A percentile compares a stretch with the other conserved stretches of the same genome.
These are phyloP conservation scores for Platyscapa corneri DNA, from an alignment of 1,140 invertebrate genomes.

Conservation along the genomic window DNA sequence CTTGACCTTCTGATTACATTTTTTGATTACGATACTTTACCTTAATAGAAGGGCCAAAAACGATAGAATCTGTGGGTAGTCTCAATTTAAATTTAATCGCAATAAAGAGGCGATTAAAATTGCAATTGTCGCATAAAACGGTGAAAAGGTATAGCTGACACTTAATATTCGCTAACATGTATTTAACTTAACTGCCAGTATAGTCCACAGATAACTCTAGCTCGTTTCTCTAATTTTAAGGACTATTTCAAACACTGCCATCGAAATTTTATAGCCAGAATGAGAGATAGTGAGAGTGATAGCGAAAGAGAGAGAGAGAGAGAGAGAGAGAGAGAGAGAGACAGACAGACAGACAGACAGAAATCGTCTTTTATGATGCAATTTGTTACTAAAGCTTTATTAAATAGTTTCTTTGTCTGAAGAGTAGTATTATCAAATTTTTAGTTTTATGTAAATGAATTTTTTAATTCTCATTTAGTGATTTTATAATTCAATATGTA, in stretches of 20 bases:
- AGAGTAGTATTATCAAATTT: no score
- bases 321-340: background rate
- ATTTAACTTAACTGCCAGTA: constrained; percentile 73
- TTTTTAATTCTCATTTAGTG: no score
- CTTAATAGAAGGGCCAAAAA: background rate
- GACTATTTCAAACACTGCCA: constrained; percentile 71
- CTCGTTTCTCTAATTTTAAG: constrained; percentile 72
- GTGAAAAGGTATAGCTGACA: constrained; percentile 55
- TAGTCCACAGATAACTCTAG: constrained; percentile 67
- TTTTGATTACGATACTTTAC: no score
- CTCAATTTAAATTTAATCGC: constrained; percentile 73
- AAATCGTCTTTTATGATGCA: background rate
- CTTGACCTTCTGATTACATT: background rate
- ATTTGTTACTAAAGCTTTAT: background rate
- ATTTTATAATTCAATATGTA: no score
- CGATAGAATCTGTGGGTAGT: background rate
- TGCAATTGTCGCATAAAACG: constrained; percentile 71
- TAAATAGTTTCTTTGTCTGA: no score
- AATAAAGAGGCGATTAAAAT: constrained; percentile 74
- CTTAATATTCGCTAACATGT: constrained; percentile 74
- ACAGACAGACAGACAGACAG: background rate
- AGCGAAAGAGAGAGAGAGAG: background rate
- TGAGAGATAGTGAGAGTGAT: no score
- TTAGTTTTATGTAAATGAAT: no score
- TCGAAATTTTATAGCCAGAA: constrained; percentile 72